Evolutionary conservation across 1,140 invertebrate genomes (phyloP), one percentile per base, ranked within the genome.

Genomic region (Microplitis demolitor): DNA sequence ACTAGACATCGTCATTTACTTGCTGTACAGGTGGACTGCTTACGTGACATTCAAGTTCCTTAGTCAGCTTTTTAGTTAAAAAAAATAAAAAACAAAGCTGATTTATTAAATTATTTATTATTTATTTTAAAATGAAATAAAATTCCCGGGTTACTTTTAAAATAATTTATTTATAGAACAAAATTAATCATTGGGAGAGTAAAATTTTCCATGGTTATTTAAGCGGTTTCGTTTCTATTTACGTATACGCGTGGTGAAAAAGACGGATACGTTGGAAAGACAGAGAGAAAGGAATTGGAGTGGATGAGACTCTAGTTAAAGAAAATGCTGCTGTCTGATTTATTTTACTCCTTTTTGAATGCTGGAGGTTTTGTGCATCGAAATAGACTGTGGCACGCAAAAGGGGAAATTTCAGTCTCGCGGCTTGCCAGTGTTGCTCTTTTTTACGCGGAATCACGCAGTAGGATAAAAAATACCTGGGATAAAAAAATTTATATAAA

Each of bases 1-100:
- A 76, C 77, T 82, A 69, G 70, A 70, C 66, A 70, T 66, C 71
- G 81, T 84, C 83, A 78, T 76, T 53, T 74, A 77, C 74, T 37
- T 24, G 24, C 66, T 64, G 60, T 70, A 75, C 67, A 73, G 74
- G 67, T 66, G 72, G 66, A 51, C 53, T 71, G 70, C 68, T 66
- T 76, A 74, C 76, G 71, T 62, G 64, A 75, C 72, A 68, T 50
- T 34, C 37, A 62, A 67, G 33, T 24, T 24, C 24, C 45, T 50
- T 69, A 53, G 51, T 66, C 61, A 14, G 13, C 69, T 39, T 53
- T 63, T 39, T 3, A 8, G 45, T 11, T 50, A 71, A 50, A 63
- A 51, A 71, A 53, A 5, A 24, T 51, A n/a, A 8, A 50, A n/a
- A 34, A 24, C 24, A 1, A 2, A 24, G 24, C 24, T 24, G 3